phyloP scores from a whole-genome alignment of 2,888 invertebrate genomes.

The Tanypteryx hageni region DNA sequence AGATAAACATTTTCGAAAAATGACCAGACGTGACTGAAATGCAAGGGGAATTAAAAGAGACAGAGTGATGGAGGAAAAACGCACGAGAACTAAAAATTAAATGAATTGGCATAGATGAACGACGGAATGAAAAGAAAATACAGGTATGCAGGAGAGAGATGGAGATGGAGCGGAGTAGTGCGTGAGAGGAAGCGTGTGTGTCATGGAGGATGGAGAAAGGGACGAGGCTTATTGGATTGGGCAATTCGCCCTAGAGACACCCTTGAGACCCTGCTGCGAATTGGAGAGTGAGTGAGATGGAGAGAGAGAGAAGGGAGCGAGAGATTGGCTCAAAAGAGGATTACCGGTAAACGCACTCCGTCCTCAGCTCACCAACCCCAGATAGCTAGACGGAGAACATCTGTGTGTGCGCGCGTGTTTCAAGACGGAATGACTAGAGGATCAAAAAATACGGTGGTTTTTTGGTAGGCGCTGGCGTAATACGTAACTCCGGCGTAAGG shows the following conservation, averaged over 20 bases:
- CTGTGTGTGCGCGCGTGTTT: no score
- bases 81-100: background rate
- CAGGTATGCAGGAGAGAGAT: background rate
- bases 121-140: background rate
- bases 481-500: no score
- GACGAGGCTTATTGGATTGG: conserved; percentile 34
- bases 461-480: no score
- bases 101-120: background rate
- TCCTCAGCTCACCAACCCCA: background rate
- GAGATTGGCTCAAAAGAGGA: conserved; percentile 27
- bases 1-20: background rate
- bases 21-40: background rate
- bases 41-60: background rate
- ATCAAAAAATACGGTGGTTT: no score
- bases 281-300: background rate
- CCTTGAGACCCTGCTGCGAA: conserved; percentile 36
- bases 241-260: conserved; percentile 43
- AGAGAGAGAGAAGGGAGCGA: background rate
- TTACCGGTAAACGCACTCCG: conserved; percentile 39
- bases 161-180: background rate
- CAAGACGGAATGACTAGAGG: no score
- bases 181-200: background rate
- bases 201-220: background rate
- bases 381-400: no score
- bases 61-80: background rate